Percentiles rank a stretch among this genome's conserved stretches.
Conservation (phyloP, 2,113 vertebrate species). For the Ramphastos sulfuratus region DNA sequence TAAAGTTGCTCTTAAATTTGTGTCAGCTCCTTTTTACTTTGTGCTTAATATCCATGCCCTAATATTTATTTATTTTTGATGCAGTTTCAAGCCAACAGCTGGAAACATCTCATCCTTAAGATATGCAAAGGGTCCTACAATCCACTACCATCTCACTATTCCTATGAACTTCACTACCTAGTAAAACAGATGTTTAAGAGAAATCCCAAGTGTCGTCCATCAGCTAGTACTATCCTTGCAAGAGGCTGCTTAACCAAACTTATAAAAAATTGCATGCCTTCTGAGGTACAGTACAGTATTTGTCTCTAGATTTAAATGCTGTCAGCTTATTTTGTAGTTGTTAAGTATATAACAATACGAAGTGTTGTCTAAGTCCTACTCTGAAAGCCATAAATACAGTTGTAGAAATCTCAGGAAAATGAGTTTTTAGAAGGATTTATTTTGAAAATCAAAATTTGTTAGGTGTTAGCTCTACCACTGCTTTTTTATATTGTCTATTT, state of each 20-base stretch:
- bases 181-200: constrained; percentile 93
- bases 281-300: constrained; percentile 73
- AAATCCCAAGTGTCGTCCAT: constrained; percentile 87
- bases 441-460: not conserved
- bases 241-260: constrained; percentile 77
- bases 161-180: constrained; percentile 85
- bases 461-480: not conserved
- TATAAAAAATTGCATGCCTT: constrained; percentile 70
- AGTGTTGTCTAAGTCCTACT: not conserved
- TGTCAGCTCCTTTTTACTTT: not conserved
- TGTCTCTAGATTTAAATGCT: not conserved
- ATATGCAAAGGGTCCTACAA: constrained; percentile 87
- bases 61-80: not conserved
- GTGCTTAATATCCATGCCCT: not conserved
- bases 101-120: constrained; percentile 93
- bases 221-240: constrained; percentile 86
- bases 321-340: not conserved
- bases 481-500: not conserved
- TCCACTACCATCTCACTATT: constrained; percentile 85
- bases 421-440: not conserved
- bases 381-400: not conserved
- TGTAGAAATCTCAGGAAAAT: not conserved
- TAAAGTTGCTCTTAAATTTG: not conserved
- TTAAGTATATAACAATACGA: not conserved
- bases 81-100: constrained; percentile 92